Percentiles rank a stretch among this genome's conserved stretches.
Conservation (phyloP, 1,140 invertebrate genomes). For the Cherax destructor region DNA sequence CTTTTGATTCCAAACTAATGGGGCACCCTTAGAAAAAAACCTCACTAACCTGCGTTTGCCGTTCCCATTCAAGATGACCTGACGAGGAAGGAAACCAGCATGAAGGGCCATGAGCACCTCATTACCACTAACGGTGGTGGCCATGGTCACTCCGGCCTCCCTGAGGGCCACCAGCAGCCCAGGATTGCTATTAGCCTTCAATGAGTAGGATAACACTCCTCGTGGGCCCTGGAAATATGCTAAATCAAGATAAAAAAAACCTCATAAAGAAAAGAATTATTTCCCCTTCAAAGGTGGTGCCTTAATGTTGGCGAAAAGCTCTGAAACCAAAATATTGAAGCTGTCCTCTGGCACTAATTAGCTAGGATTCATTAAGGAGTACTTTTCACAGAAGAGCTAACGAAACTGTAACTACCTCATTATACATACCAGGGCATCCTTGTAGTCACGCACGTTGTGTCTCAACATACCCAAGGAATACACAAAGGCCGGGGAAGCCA, state of each 20-base stretch:
- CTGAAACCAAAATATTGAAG: too few species aligned
- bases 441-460: constrained; percentile 13
- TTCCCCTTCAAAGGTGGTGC: too few species aligned
- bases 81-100: constrained; percentile 1
- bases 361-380: too few species aligned
- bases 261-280: too few species aligned
- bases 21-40: too few species aligned
- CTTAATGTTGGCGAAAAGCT: too few species aligned
- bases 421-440: neutral
- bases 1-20: too few species aligned
- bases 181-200: constrained; percentile 48
- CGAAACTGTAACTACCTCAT: too few species aligned
- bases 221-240: neutral
- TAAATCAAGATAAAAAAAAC: too few species aligned
- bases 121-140: constrained; percentile 52
- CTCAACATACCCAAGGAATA: neutral
- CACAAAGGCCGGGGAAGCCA: constrained; percentile 1
- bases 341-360: too few species aligned
- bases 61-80: constrained; percentile 42
- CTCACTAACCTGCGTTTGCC: constrained; percentile 32
- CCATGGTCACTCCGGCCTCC: constrained; percentile 28
- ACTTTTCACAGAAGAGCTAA: too few species aligned
- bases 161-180: neutral
- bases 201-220: constrained; percentile 27
- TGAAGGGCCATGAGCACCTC: constrained; percentile 27